A percentile compares a stretch with the other conserved stretches of the same genome.
These are phyloP conservation scores for Zoroaster sp. DNA, from an alignment of 53 echinoderm and acorn worm species.

Conservation along the genomic window DNA sequence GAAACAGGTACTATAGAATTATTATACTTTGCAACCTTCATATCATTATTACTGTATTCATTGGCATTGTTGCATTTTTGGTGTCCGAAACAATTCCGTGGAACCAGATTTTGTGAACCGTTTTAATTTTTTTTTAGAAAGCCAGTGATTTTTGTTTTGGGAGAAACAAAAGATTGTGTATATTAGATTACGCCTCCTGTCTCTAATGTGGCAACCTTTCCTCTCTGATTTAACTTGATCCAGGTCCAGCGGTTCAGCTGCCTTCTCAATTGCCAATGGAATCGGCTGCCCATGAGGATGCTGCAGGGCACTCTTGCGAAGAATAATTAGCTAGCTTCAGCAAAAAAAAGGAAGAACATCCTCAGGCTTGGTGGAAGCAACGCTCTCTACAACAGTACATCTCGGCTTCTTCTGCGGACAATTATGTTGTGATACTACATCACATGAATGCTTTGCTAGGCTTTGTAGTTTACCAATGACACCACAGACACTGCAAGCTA, in stretches of 20 bases:
- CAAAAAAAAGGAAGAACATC: background rate
- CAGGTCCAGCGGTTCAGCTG: background rate
- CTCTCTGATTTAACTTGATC: background rate
- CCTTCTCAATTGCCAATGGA: background rate
- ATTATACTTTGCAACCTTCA: too few relatives aligned
- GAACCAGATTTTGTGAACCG: too few relatives aligned
- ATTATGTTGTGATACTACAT: background rate
- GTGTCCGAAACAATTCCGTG: background rate
- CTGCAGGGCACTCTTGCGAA: too few relatives aligned
- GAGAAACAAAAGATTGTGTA: background rate
- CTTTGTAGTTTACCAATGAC: background rate
- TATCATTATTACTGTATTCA: background rate
- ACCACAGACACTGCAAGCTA: background rate
- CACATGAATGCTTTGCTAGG: background rate
- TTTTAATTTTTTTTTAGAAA: too few relatives aligned
- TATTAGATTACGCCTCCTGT: background rate
- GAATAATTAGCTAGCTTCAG: constrained; percentile 4
- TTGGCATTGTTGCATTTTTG: background rate
- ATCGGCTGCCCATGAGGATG: too few relatives aligned
- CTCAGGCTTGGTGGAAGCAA: background rate
- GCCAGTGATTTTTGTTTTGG: background rate
- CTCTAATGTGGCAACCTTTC: background rate
- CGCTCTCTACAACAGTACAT: constrained; percentile 4
- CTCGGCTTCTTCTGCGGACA: background rate
- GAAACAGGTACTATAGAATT: background rate